Conservation (phyloP, 1,140 invertebrate species). For the Whitmania pigra region DNA sequence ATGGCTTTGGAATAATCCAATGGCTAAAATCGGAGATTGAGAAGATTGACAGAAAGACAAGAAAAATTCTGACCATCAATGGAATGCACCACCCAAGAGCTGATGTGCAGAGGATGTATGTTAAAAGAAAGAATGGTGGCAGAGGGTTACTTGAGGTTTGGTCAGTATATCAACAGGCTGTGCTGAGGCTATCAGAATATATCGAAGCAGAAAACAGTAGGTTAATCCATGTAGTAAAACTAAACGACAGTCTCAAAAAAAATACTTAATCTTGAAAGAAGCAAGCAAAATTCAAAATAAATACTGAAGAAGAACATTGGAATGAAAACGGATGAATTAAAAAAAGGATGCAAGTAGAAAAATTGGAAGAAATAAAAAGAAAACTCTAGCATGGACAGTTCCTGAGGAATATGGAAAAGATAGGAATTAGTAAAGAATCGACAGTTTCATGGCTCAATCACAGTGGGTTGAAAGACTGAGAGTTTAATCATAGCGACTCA, state of each 20-base stretch:
- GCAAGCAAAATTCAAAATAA: neutral
- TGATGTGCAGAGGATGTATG: neutral
- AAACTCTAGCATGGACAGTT: neutral
- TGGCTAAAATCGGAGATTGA: neutral
- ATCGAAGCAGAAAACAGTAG: neutral
- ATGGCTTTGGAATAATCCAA: neutral
- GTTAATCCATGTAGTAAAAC: neutral
- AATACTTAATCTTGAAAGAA: neutral
- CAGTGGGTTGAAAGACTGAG: neutral
- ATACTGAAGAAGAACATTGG: neutral
- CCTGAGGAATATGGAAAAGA: neutral
- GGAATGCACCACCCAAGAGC: slow-evolving; percentile 6
- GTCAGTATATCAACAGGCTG: neutral
- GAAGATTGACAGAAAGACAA: neutral
- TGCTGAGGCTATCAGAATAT: neutral
- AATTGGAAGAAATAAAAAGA: neutral
- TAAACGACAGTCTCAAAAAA: neutral
- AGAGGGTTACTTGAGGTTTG: neutral
- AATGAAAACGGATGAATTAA: neutral
- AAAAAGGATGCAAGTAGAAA: neutral
- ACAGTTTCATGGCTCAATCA: neutral
- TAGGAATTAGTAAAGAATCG: neutral
- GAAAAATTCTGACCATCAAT: neutral
- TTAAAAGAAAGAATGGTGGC: neutral
- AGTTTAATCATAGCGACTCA: no score